phyloP scores from a whole-genome alignment of 2,888 invertebrate species.

The Epirrhoe alternata region DNA sequence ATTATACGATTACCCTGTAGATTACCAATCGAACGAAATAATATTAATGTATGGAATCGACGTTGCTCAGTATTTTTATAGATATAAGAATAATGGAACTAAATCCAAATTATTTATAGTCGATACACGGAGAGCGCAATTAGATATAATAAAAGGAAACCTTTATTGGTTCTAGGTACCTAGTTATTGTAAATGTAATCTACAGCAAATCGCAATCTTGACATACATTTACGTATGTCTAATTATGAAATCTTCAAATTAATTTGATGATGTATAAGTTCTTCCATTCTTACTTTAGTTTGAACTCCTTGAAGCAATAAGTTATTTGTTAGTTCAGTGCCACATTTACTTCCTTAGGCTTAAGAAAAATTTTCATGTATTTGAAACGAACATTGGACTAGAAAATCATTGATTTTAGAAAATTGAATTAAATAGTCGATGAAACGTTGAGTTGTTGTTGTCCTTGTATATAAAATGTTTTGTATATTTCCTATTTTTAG shows the following conservation, averaged over 20 bases:
- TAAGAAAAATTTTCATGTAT: slow-evolving; percentile 45
- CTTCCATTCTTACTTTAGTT: slow-evolving; percentile 65
- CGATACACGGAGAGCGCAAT: slow-evolving; percentile 64
- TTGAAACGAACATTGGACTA: slow-evolving; percentile 21
- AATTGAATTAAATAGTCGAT: slow-evolving; percentile 49
- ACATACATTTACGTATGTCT: slow-evolving; percentile 37
- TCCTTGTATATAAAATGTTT: slow-evolving; percentile 80
- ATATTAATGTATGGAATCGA: slow-evolving; percentile 66
- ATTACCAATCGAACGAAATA: slow-evolving; percentile 61
- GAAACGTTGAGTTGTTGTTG: slow-evolving; percentile 74
- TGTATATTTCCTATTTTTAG: slow-evolving; percentile 82
- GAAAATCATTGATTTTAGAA: slow-evolving; percentile 55
- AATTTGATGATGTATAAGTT: slow-evolving; percentile 58
- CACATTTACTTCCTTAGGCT: slow-evolving; percentile 63
- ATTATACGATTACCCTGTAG: slow-evolving; percentile 62
- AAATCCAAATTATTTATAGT: slow-evolving; percentile 75
- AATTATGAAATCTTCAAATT: slow-evolving; percentile 47
- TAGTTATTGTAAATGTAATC: slow-evolving; percentile 39
- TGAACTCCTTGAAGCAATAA: slow-evolving; percentile 58
- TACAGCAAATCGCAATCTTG: slow-evolving; percentile 35
- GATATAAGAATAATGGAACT: slow-evolving; percentile 75
- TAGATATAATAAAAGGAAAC: slow-evolving; percentile 60
- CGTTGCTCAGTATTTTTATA: slow-evolving; percentile 84
- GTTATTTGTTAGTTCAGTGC: slow-evolving; percentile 62
- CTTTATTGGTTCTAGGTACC: slow-evolving; percentile 56